Evolutionary conservation across 2,113 vertebrate genomes (phyloP).

Genomic region (Ochotona curzoniae): DNA sequence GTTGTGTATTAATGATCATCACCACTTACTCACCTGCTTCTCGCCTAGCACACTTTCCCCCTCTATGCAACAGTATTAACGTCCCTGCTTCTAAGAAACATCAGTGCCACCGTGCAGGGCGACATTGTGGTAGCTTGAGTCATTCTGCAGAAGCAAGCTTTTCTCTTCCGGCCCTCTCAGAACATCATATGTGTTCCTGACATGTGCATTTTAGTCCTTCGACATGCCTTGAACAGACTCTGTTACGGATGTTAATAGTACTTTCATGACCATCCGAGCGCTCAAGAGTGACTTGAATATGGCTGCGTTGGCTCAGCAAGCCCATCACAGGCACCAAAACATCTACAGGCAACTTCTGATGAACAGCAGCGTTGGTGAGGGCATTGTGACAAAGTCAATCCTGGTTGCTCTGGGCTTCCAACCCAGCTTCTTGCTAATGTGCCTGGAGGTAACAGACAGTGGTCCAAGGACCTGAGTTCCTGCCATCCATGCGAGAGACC

Average conservation of each 20-base stretch:
- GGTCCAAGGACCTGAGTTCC: too few relatives aligned
- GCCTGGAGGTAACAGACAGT: too few relatives aligned
- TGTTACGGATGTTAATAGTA: rapidly evolving
- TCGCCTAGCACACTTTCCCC: background rate
- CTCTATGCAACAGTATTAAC: background rate
- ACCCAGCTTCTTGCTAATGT: too few relatives aligned
- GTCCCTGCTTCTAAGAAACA: background rate
- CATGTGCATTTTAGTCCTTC: background rate
- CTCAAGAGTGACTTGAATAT: background rate
- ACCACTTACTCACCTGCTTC: background rate
- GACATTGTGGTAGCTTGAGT: background rate
- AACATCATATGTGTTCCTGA: background rate
- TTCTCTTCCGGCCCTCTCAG: background rate
- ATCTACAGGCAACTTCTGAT: background rate
- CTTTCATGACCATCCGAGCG: rapidly evolving
- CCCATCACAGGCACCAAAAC: background rate
- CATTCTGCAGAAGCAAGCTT: background rate
- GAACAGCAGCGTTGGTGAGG: background rate
- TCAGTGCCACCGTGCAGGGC: background rate
- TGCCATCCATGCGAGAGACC: too few relatives aligned
- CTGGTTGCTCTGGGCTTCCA: too few relatives aligned
- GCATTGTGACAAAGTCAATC: too few relatives aligned
- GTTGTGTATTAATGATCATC: background rate
- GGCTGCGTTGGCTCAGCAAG: background rate
- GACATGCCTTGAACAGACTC: background rate